A percentile compares a stretch with the other conserved stretches of the same genome.
Conservation (phyloP, 2,113 vertebrate genomes). For the Pan paniscus region DNA sequence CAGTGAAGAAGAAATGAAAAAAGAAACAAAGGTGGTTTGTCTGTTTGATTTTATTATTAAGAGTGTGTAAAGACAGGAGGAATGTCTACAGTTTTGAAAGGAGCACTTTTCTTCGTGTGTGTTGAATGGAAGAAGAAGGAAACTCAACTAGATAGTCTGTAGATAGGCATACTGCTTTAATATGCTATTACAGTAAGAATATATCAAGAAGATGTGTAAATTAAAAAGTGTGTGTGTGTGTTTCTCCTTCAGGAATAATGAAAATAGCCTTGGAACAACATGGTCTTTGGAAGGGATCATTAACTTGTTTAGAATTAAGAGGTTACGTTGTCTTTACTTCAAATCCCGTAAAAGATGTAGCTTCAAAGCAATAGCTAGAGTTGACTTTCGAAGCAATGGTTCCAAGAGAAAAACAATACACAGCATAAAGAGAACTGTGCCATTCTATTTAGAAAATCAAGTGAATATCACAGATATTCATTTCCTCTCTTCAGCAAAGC, state of each 20-base stretch:
- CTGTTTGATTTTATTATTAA: background rate
- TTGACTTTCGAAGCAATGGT: background rate
- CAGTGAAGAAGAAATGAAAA: background rate
- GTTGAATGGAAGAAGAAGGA: background rate
- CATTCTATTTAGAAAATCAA: background rate
- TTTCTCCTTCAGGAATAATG: background rate
- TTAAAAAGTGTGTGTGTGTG: background rate
- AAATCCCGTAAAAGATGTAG: background rate
- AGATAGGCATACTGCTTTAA: background rate
- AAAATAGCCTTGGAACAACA: background rate
- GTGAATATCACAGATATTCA: background rate
- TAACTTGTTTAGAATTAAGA: background rate
- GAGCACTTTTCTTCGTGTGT: background rate
- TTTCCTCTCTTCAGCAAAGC: background rate
- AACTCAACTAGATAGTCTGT: background rate
- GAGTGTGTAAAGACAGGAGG: background rate
- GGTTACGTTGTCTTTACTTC: background rate
- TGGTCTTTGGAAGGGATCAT: background rate
- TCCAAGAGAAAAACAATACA: background rate
- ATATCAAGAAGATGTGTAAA: background rate
- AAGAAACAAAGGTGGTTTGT: background rate
- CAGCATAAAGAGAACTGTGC: background rate
- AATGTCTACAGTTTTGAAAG: background rate
- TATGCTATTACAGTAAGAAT: background rate
- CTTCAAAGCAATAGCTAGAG: background rate